Conservation (phyloP, 92 coral and sea anemone species). For the Zoanthus solanderi region DNA sequence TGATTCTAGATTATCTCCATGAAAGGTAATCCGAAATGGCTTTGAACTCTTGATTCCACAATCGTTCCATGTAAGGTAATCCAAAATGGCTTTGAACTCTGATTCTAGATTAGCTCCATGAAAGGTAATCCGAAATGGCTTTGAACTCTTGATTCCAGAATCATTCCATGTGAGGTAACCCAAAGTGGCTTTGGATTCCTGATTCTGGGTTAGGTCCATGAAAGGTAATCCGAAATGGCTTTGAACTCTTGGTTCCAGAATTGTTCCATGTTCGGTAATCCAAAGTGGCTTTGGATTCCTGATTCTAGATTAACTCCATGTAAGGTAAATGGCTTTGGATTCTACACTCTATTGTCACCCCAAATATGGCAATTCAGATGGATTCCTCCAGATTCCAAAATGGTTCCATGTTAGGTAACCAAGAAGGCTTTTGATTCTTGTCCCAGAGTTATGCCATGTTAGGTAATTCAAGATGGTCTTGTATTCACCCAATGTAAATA, state of each 20-base stretch:
- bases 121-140: background rate
- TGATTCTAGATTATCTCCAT: no score
- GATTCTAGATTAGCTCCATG: background rate
- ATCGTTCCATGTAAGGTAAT: no score
- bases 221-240: no score
- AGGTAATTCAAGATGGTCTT: background rate
- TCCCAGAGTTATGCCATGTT: background rate
- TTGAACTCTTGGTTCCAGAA: no score
- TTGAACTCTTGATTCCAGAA: background rate
- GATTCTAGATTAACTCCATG: background rate
- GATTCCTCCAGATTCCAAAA: background rate
- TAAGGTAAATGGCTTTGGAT: background rate
- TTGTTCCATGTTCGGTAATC: no score
- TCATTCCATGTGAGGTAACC: background rate
- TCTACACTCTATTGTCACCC: background rate
- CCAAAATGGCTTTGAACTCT: no score
- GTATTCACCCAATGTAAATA: background rate
- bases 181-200: background rate
- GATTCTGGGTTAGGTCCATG: background rate
- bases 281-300: no score
- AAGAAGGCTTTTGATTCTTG: background rate
- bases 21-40: no score
- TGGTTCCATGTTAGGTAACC: background rate
- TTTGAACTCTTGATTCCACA: background rate
- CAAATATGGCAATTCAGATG: background rate